Percentiles rank a stretch among this genome's conserved stretches.
Evolutionary conservation across 2,797 vertebrate species (phyloP).

Genomic region (Pipistrellus nathusii): DNA sequence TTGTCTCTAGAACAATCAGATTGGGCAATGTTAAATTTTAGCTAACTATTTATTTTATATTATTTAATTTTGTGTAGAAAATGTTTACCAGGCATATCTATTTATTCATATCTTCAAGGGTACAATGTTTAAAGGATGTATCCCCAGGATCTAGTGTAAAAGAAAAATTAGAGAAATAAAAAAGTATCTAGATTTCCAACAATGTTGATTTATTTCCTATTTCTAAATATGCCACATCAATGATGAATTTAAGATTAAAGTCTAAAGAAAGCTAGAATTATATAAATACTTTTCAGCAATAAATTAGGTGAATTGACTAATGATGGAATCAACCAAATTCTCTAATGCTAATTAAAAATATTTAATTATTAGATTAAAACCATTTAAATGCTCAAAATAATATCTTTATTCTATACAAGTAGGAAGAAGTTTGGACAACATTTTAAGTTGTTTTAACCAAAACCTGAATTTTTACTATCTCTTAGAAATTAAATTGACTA

Average conservation of each 20-base stretch:
- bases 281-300: background rate
- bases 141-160: background rate
- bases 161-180: background rate
- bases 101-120: background rate
- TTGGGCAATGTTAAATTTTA: background rate
- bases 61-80: background rate
- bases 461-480: background rate
- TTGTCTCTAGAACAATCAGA: background rate
- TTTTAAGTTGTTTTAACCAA: conserved; percentile 3
- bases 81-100: background rate
- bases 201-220: background rate
- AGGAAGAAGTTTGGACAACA: background rate
- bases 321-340: background rate
- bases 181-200: background rate
- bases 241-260: conserved; percentile 26
- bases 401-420: background rate
- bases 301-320: background rate
- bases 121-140: background rate
- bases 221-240: conserved; percentile 4
- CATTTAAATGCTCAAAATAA: conserved; percentile 12
- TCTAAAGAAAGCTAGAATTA: background rate
- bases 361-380: background rate
- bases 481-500: background rate
- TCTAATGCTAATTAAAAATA: background rate
- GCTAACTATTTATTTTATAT: background rate